Evolutionary conservation across 2,113 vertebrate species (phyloP).

Genomic region (Hippocampus mohnikei): DNA sequence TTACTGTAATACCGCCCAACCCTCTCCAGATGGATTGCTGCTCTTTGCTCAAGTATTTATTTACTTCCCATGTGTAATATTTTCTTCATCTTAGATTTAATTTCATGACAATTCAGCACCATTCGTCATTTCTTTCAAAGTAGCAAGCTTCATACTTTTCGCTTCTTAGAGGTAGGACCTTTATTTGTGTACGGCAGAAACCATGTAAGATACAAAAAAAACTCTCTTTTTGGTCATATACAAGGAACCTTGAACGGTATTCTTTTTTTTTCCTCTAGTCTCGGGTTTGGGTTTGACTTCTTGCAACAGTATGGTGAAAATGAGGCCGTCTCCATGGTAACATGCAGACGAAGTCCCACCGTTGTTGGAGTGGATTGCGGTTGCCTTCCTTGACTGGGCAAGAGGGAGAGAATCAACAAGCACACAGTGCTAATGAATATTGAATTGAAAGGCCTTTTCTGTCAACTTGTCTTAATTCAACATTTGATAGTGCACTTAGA

Average conservation of each 20-base stretch:
- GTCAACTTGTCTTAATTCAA: constrained; percentile 51
- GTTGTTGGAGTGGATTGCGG: constrained; percentile 46
- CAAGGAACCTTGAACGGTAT: neutral
- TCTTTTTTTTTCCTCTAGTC: constrained; percentile 10
- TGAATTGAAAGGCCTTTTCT: constrained; percentile 54
- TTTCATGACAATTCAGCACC: constrained; percentile 35
- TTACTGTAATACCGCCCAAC: too few relatives aligned
- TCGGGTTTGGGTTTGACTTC: constrained; percentile 32
- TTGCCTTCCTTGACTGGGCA: constrained; percentile 44
- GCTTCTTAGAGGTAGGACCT: neutral
- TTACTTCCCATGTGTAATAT: constrained; percentile 3
- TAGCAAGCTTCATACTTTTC: neutral
- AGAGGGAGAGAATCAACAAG: constrained; percentile 37
- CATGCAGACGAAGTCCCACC: constrained; percentile 46
- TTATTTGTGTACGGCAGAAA: neutral
- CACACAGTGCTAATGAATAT: constrained; percentile 56
- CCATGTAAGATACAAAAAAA: neutral
- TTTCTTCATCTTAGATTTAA: constrained; percentile 8
- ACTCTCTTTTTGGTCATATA: constrained; percentile 3
- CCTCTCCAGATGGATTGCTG: neutral
- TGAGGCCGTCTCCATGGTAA: constrained; percentile 72
- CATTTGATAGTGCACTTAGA: constrained; percentile 45
- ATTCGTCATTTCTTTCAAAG: constrained; percentile 47
- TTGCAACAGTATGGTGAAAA: constrained; percentile 57
- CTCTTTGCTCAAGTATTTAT: neutral